Percentiles rank a stretch among this genome's conserved stretches.
These are phyloP conservation scores for Oriolus oriolus DNA, from an alignment of 2,113 vertebrate species.

Conservation along the genomic window DNA sequence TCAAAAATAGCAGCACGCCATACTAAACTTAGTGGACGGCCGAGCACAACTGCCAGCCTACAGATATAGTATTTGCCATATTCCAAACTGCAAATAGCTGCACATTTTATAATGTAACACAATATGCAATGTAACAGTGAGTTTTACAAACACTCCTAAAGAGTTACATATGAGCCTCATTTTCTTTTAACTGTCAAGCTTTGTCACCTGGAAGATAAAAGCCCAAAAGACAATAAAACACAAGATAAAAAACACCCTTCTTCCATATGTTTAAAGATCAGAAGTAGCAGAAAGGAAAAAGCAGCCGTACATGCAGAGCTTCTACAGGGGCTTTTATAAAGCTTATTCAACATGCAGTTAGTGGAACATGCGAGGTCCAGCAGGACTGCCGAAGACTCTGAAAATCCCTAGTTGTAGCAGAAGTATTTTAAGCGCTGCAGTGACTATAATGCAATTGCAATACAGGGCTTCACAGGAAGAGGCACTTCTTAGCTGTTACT, in stretches of 20 bases:
- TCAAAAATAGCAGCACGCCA: not conserved
- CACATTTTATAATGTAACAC: not conserved
- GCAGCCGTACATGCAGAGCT: not conserved
- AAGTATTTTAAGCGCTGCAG: not conserved
- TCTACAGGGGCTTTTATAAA: not conserved
- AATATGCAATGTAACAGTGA: accelerated
- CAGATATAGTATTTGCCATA: not conserved
- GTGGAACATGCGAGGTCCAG: not conserved
- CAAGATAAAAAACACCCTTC: not conserved
- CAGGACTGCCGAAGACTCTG: not conserved
- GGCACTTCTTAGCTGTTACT: conserved; percentile 61
- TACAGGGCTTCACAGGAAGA: not conserved
- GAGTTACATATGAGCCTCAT: not conserved
- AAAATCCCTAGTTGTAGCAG: not conserved
- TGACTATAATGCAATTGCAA: not conserved
- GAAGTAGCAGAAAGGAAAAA: not conserved
- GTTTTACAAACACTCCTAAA: not conserved
- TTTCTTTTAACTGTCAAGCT: not conserved
- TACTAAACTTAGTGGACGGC: not conserved
- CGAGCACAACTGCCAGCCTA: not conserved
- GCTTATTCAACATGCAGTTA: not conserved
- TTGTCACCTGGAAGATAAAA: not conserved
- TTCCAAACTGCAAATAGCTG: not conserved
- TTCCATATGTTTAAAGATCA: not conserved
- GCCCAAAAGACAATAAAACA: not conserved